Evolutionary conservation across 2,888 invertebrate species (phyloP).

Genomic region (Rugalucina vietnamica): DNA sequence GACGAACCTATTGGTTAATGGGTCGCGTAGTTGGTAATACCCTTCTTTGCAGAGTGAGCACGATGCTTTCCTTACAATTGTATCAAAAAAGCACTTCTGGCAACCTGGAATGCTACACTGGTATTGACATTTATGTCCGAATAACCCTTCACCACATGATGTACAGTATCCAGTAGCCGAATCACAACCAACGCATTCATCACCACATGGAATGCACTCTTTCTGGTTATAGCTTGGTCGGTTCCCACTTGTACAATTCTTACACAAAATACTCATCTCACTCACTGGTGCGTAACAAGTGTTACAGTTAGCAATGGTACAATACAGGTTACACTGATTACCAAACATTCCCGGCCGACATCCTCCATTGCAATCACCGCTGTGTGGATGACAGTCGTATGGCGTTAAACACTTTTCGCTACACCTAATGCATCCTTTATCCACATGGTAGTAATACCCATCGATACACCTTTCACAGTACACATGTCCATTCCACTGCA

Average conservation of each 20-base stretch:
- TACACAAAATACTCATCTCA: conserved; percentile 3
- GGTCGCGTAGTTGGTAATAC: conserved; percentile 32
- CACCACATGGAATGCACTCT: conserved; percentile 33
- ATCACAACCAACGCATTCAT: neutral
- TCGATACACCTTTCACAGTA: conserved; percentile 42
- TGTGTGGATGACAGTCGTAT: conserved; percentile 47
- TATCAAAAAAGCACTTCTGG: conserved; percentile 41
- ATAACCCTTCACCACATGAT: conserved; percentile 57
- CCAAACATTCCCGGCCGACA: conserved; percentile 60
- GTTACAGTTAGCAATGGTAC: conserved; percentile 54
- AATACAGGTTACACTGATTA: conserved; percentile 51
- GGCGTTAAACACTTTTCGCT: conserved; percentile 50
- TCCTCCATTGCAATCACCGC: conserved; percentile 55
- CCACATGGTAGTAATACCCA: conserved; percentile 55
- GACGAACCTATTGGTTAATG: neutral
- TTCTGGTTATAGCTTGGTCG: conserved; percentile 29
- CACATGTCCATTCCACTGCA: conserved; percentile 9
- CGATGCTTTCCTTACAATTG: neutral
- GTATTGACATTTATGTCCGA: conserved; percentile 53
- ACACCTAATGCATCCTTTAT: conserved; percentile 52
- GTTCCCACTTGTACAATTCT: conserved; percentile 20
- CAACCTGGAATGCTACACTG: conserved; percentile 52
- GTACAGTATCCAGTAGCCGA: neutral
- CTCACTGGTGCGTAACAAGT: conserved; percentile 35
- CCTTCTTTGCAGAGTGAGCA: conserved; percentile 52